Conservation (phyloP, 2,113 vertebrate species). For the Datnioides undecimradiatus region DNA sequence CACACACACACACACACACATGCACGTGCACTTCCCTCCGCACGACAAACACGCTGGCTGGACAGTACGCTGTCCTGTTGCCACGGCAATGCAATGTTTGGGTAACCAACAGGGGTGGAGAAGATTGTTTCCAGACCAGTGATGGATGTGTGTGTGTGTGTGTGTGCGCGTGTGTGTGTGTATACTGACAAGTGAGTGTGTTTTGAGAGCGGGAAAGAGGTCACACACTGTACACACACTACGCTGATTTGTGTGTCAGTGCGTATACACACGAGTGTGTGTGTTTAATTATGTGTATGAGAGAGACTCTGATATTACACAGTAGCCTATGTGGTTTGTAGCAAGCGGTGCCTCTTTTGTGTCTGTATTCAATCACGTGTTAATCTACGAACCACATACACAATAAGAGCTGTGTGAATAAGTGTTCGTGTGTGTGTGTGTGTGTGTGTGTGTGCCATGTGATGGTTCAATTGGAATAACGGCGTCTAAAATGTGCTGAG, state of each 20-base stretch:
- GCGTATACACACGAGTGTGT: not conserved
- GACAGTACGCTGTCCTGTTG: constrained; percentile 37
- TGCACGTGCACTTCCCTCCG: not conserved
- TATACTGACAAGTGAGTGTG: constrained; percentile 14
- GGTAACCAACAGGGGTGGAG: constrained; percentile 68
- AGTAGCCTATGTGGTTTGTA: constrained; percentile 38
- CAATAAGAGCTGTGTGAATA: constrained; percentile 1
- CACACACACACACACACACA: not conserved
- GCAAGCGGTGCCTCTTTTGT: not conserved
- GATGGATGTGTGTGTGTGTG: constrained; percentile 23
- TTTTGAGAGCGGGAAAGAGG: constrained; percentile 13
- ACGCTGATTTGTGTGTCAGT: constrained; percentile 7
- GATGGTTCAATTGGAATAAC: not conserved
- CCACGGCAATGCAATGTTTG: constrained; percentile 72
- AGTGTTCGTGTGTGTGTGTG: not conserved
- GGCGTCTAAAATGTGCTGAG: not conserved
- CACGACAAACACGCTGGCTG: constrained; percentile 54
- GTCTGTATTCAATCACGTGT: constrained; percentile 22
- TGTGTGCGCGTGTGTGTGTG: constrained; percentile 11
- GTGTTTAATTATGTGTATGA: constrained; percentile 16
- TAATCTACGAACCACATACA: constrained; percentile 2
- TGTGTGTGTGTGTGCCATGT: not conserved
- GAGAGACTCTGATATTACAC: constrained; percentile 20
- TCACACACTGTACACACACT: constrained; percentile 15
- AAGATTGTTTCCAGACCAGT: constrained; percentile 77